Conservation (phyloP, 1,140 invertebrate species). For the Nylanderia fulva region DNA sequence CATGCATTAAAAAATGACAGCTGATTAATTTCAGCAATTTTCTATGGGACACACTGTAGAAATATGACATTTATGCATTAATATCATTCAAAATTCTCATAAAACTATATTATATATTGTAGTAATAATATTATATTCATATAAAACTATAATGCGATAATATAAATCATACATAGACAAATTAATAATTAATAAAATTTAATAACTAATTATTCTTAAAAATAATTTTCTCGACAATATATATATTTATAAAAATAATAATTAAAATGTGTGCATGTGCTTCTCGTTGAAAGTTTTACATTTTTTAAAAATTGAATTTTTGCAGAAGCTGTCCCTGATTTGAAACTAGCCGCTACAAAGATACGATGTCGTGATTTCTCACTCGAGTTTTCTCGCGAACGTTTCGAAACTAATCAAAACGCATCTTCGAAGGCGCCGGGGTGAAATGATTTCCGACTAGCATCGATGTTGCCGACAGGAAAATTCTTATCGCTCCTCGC, state of each 20-base stretch:
- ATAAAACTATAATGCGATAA: no score
- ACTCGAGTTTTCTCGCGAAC: conserved; percentile 6
- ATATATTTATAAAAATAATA: neutral
- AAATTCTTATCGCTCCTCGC: conserved; percentile 40
- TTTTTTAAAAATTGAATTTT: neutral
- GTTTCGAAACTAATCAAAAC: conserved; percentile 41
- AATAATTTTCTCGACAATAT: conserved; percentile 6
- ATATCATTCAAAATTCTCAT: neutral
- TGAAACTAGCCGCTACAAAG: neutral
- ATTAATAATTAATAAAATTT: neutral
- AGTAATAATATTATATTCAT: no score
- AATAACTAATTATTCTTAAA: neutral
- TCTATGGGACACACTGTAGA: neutral
- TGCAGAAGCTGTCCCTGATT: neutral
- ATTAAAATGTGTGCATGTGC: neutral
- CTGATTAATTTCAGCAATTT: no score
- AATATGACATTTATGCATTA: neutral
- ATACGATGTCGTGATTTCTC: conserved; percentile 20
- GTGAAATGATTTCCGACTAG: conserved; percentile 42
- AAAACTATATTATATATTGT: no score
- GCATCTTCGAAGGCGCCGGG: neutral
- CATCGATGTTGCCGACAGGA: conserved; percentile 30
- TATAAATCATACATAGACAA: neutral
- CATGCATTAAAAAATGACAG: no score
- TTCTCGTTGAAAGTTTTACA: neutral